Base-by-base conservation (phyloP, 2,113 vertebrate genomes). In the Thoracochromis brauschi region DNA sequence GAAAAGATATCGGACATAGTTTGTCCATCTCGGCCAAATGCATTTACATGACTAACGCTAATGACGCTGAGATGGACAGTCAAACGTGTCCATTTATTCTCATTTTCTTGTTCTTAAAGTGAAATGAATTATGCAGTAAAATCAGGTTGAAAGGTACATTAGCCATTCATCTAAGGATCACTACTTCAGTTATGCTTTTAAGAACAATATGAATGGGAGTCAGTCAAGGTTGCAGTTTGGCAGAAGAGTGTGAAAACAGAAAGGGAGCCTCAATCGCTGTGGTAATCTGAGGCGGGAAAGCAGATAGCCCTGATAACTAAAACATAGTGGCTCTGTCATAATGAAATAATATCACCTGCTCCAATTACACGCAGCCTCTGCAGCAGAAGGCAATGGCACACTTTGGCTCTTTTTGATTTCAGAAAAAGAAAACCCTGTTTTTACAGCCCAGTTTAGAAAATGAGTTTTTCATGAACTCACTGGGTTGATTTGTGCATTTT, bases 221-320 rank as follows among this genome's bases (percentile, higher is more conserved):
- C 47, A n/a, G 51, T 87, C 81, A 29, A 51, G 85, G 63, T 85
- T 90, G 68, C 83, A 82, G 53, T 51, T 78, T 86, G 75, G 54
- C 68, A 80, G 54, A 17, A 63, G 65, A 47, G 85, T 80, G 82
- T 87, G 33, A 90, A 89, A 87, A 86, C 45, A 42, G 82, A 83
- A 80, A n/a, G 5, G 40, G 31, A 85, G 63, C 65, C 73, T 9
- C 1, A 5, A 80, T 63, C 55, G 5, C 85, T 19, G 14, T 65
- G 80, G 68, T 88, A 87, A 94, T 88, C 53, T 33, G 78, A 84
- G 63, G 45, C 24, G 6, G 33, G 87, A 81, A 87, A 91, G 78
- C 73, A 86, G 91, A 92, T 86, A 91, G 51, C 80, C 81, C 87
- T 92, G 93, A 95, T 94, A 95, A 93, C 89, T 89, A 79, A 82